Percentiles rank a stretch among this genome's conserved stretches.
Evolutionary conservation across 1,140 invertebrate species (phyloP).

Genomic region (Drosophila ananassae): DNA sequence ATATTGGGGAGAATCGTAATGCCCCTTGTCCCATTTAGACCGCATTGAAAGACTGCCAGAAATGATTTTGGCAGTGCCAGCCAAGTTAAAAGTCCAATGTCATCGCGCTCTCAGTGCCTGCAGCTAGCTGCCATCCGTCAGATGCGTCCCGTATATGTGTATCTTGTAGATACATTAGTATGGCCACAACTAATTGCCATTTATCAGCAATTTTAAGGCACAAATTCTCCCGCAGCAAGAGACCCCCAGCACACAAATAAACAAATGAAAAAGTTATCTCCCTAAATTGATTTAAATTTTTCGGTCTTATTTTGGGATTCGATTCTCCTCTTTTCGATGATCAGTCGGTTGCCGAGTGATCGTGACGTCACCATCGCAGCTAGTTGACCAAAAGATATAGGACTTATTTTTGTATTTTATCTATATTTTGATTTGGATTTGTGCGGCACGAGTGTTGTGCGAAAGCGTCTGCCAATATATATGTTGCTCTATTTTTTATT

Average conservation of each 20-base stretch:
- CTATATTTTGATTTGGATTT: slow-evolving; percentile 16
- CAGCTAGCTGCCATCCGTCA: slow-evolving; percentile 37
- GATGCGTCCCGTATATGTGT: slow-evolving; percentile 35
- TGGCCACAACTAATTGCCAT: slow-evolving; percentile 54
- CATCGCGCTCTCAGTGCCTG: slow-evolving; percentile 34
- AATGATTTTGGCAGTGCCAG: slow-evolving; percentile 35
- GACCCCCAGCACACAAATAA: slow-evolving; percentile 4
- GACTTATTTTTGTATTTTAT: slow-evolving; percentile 21
- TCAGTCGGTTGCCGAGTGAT: slow-evolving; percentile 70
- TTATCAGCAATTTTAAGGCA: slow-evolving; percentile 62
- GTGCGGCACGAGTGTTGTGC: slow-evolving; percentile 38
- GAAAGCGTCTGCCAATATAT: slow-evolving; percentile 27
- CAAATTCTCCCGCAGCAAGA: slow-evolving; percentile 26
- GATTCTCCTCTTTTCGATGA: slow-evolving; percentile 25
- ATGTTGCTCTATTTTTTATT: slow-evolving; percentile 20
- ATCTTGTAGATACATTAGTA: slow-evolving; percentile 51
- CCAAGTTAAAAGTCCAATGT: slow-evolving; percentile 70
- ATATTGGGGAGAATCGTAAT: background rate
- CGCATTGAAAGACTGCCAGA: slow-evolving; percentile 71
- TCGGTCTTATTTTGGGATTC: slow-evolving; percentile 37
- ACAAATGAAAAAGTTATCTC: slow-evolving; percentile 38
- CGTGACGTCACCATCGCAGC: slow-evolving; percentile 59
- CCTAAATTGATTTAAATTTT: slow-evolving; percentile 56
- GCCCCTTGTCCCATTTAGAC: slow-evolving; percentile 36
- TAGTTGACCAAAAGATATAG: slow-evolving; percentile 28